Evolutionary conservation across 2,888 invertebrate genomes (phyloP), one percentile per base, ranked within the genome.

Genomic region (Cheilosia scutellata): DNA sequence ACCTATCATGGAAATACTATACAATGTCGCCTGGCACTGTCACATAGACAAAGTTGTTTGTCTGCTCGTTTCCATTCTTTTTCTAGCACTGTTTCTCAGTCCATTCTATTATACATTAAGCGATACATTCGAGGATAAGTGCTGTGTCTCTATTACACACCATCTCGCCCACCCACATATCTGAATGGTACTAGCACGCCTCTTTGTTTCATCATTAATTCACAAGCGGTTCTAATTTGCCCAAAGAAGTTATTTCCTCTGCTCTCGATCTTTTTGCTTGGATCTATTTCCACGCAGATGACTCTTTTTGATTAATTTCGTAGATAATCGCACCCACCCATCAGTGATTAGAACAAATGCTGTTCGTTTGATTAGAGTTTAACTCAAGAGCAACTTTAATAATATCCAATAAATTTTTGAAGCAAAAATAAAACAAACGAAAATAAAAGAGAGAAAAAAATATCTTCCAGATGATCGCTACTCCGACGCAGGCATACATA

Each of bases 61-160:
- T 20, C 13, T 55, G 62, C 37, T 51, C 27, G 20, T 25, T 58
- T 42, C 40, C 20, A 25, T n/a, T 75, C 66, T 58, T 62, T 63
- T 71, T 6, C 7, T 7, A 27, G 27, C 44, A 40, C 37, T 11
- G 53, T 66, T 49, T 49, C 49, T 62, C 40, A 57, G 60, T 29
- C 55, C 58, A 71, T 84, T 75, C 71, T 75, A 84, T 71, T 84
- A n/a, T n/a, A 75, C 75, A 75, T 71, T 75, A 79, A 77, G 47
- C 37, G 33, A 63, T 11, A 11, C 16, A 27, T 44, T 1, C 65
- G 53, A 63, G 47, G 16, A 42, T 53, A 76, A 76, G 65, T 82
- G 71, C 65, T 47, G 47, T 58, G 5, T 27, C 11, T 27, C 37
- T 51, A 42, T 47, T 44, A 20, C 20, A 20, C 20, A 20, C 20